Evolutionary conservation across 2,797 vertebrate genomes (phyloP).

Genomic region (Salmo trutta): DNA sequence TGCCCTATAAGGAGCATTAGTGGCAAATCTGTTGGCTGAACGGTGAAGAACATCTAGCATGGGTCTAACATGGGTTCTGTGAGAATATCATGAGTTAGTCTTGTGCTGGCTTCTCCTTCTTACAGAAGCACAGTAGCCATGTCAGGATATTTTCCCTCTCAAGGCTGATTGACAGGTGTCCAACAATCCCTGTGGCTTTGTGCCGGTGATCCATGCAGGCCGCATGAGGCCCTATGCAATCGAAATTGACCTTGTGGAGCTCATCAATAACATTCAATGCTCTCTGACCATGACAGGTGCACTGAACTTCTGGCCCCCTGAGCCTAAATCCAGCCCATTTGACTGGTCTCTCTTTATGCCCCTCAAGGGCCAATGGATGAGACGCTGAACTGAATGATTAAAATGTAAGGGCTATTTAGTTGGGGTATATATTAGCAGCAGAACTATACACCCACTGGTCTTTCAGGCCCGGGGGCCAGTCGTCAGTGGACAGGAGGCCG

Average conservation of each 20-base stretch:
- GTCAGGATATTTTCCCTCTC: conserved; percentile 56
- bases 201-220: conserved; percentile 70
- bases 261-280: conserved; percentile 68
- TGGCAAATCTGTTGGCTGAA: too few species aligned
- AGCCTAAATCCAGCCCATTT: conserved; percentile 62
- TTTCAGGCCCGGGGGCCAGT: background rate
- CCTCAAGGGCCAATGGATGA: conserved; percentile 47
- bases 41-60: too few species aligned
- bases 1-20: too few species aligned
- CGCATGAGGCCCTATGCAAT: conserved; percentile 44
- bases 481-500: background rate
- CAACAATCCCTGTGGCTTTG: conserved; percentile 73
- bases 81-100: conserved; percentile 67
- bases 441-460: conserved; percentile 43
- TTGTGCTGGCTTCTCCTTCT: conserved; percentile 50
- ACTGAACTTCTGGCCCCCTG: conserved; percentile 47
- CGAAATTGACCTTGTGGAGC: conserved; percentile 58
- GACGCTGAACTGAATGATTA: conserved; percentile 50
- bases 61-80: conserved; percentile 49
- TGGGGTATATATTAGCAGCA: conserved; percentile 52
- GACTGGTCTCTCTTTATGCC: conserved; percentile 53
- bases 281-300: conserved; percentile 74
- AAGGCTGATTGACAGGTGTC: conserved; percentile 77
- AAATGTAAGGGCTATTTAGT: conserved; percentile 66
- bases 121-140: conserved; percentile 59